Conservation (phyloP, 2,797 vertebrate species). For the Erithacus rubecula region DNA sequence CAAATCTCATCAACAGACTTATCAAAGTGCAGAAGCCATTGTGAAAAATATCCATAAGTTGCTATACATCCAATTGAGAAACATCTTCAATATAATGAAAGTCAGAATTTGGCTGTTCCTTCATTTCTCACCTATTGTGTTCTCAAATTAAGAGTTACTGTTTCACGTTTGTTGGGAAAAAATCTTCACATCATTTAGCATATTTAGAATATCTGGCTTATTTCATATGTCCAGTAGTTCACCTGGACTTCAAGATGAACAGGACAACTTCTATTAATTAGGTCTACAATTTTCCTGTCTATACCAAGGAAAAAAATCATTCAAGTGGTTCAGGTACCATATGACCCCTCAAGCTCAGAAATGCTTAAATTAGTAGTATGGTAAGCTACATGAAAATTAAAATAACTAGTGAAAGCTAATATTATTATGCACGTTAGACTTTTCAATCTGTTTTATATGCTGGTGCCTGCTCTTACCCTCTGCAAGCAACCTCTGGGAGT, state of each 20-base stretch:
- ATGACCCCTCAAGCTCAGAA: background rate
- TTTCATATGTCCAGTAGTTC: background rate
- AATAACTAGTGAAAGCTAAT: background rate
- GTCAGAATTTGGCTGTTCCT: background rate
- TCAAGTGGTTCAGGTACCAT: background rate
- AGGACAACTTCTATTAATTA: background rate
- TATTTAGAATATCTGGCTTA: background rate
- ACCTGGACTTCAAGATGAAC: background rate
- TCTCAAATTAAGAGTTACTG: background rate
- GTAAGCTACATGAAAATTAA: background rate
- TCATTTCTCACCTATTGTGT: background rate
- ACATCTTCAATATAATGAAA: background rate
- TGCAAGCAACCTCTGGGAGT: background rate
- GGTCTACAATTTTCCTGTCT: background rate
- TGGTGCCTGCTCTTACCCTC: background rate
- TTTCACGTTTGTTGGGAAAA: background rate
- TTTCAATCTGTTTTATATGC: background rate
- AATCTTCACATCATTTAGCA: background rate
- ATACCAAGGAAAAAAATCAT: background rate
- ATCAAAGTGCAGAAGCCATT: background rate
- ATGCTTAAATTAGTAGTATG: background rate
- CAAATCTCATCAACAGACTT: background rate
- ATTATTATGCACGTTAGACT: background rate
- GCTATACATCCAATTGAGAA: background rate
- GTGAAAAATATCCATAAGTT: background rate